A percentile compares a stretch with the other conserved stretches of the same genome.
Evolutionary conservation across 2,113 vertebrate genomes (phyloP).

Genomic region (Callocephalon fimbriatum): DNA sequence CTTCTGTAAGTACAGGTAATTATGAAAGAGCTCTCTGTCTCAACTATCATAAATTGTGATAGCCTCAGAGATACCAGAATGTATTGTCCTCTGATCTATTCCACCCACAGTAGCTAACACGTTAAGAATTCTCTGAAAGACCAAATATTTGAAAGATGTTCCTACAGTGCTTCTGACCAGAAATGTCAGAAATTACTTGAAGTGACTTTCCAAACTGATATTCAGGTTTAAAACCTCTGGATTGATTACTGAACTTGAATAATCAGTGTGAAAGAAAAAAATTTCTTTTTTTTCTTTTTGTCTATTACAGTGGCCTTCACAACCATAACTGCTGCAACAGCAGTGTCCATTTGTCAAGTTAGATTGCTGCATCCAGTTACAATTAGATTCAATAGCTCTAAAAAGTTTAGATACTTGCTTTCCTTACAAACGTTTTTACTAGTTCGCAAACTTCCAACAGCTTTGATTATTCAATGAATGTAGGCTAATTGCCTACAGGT

Average conservation of each 20-base stretch:
- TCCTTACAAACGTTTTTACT: conserved; percentile 6
- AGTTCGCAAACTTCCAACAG: not conserved
- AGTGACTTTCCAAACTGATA: not conserved
- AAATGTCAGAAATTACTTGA: not conserved
- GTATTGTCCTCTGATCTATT: not conserved
- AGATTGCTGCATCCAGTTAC: not conserved
- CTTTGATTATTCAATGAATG: not conserved
- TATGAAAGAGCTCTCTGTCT: not conserved
- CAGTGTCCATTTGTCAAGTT: not conserved
- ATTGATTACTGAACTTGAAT: not conserved
- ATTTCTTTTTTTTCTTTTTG: not conserved
- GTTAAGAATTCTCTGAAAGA: not conserved
- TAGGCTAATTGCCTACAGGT: conserved; percentile 26
- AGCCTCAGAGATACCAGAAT: not conserved
- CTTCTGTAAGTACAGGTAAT: not conserved
- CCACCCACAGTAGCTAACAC: not conserved
- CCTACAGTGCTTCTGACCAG: not conserved
- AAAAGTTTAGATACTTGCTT: not conserved
- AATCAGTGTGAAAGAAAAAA: not conserved
- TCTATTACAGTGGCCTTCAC: not conserved
- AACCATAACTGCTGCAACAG: not conserved
- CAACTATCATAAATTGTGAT: not conserved
- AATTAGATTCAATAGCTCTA: conserved; percentile 2
- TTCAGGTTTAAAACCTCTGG: not conserved
- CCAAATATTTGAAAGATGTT: not conserved